phyloP scores from a whole-genome alignment of 2,797 vertebrate genomes.

The Danio albolineatus region DNA sequence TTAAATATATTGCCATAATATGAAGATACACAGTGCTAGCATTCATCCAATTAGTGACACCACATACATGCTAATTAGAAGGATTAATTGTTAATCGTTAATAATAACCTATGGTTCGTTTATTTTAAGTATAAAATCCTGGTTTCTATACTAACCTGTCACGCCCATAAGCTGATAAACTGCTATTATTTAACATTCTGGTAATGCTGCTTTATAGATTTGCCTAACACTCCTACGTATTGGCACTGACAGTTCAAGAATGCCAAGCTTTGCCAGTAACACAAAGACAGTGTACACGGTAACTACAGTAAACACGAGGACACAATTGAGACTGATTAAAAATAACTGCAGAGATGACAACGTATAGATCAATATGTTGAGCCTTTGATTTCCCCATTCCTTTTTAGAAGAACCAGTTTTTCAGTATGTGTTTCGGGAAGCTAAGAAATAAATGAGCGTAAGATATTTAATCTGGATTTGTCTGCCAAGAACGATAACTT shows the following conservation, averaged over 20 bases:
- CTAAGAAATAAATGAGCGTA: background rate
- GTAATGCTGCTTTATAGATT: background rate
- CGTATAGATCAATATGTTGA: constrained; percentile 3
- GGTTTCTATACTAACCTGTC: background rate
- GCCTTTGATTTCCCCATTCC: background rate
- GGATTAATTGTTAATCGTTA: no score
- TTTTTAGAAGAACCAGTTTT: background rate
- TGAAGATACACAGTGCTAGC: no score
- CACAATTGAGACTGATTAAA: background rate
- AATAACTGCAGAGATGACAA: background rate
- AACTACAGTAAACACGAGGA: no score
- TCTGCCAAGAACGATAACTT: background rate
- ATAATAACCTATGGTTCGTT: no score
- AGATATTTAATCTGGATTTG: constrained; percentile 1
- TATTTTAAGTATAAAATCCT: no score
- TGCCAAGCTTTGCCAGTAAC: background rate
- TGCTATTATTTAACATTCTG: background rate
- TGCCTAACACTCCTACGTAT: background rate
- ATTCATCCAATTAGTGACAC: no score
- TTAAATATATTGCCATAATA: no score
- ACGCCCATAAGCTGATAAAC: background rate
- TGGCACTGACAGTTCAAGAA: background rate
- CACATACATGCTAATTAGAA: no score
- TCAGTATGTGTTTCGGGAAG: no score
- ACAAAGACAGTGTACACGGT: background rate